phyloP scores from a whole-genome alignment of 2,797 vertebrate species.

The Rhyacichthys aspro region DNA sequence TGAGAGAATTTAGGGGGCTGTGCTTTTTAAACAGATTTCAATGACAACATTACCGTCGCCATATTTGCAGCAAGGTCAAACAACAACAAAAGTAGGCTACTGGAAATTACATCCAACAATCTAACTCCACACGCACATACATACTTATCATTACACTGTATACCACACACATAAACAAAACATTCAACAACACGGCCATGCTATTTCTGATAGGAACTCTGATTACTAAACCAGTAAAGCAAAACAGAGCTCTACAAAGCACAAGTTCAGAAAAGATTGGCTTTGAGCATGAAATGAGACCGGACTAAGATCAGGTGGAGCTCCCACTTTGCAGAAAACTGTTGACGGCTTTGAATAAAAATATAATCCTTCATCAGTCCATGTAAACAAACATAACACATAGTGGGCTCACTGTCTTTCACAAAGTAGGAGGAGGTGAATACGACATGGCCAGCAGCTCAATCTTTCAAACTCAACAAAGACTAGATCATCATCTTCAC shows the following conservation, averaged over 20 bases:
- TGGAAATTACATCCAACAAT: conserved; percentile 68
- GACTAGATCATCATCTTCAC: conserved; percentile 62
- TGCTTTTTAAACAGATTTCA: conserved; percentile 73
- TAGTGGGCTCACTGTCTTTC: conserved; percentile 45
- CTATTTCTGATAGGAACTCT: conserved; percentile 72
- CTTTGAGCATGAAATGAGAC: conserved; percentile 43
- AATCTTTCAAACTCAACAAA: conserved; percentile 46
- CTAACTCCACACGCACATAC: conserved; percentile 61
- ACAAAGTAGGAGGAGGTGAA: conserved; percentile 47
- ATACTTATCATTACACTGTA: conserved; percentile 68
- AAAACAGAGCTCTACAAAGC: conserved; percentile 48
- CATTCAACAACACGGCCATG: conserved; percentile 79
- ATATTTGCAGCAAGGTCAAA: conserved; percentile 61
- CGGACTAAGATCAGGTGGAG: conserved; percentile 22
- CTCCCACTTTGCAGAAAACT: conserved; percentile 36
- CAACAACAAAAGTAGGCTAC: conserved; percentile 70
- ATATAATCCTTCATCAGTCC: conserved; percentile 66
- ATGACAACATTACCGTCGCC: conserved; percentile 49
- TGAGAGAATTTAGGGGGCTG: conserved; percentile 70
- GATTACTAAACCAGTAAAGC: conserved; percentile 56
- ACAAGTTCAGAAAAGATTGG: conserved; percentile 44
- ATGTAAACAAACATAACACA: conserved; percentile 55
- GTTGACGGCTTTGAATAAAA: conserved; percentile 53
- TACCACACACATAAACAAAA: conserved; percentile 68
- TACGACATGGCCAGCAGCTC: conserved; percentile 52